phyloP scores from a whole-genome alignment of 2,113 vertebrate genomes.

The Tetraodon nigroviridis region DNA sequence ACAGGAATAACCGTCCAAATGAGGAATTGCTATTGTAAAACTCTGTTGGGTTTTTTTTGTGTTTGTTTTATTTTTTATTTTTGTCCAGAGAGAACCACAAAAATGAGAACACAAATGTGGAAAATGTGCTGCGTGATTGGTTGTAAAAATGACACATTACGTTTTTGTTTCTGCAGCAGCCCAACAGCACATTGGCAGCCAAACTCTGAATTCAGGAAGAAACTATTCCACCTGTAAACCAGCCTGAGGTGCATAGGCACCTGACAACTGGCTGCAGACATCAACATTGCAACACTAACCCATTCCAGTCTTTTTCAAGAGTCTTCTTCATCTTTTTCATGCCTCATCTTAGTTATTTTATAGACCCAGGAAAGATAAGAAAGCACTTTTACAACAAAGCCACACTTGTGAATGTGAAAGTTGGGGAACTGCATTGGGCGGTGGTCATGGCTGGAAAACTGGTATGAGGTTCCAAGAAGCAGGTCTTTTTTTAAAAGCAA shows the following conservation, averaged over 20 bases:
- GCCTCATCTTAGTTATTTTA: conserved; percentile 48
- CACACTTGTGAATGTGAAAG: conserved; percentile 36
- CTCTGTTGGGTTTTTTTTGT: background rate
- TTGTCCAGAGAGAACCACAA: background rate
- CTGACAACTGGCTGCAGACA: too few species aligned
- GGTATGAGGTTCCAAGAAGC: conserved; percentile 57
- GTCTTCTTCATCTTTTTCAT: background rate
- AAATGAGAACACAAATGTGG: too few species aligned
- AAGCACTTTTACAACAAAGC: conserved; percentile 63
- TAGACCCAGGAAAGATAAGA: conserved; percentile 67
- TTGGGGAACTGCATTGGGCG: conserved; percentile 41
- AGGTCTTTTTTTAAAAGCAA: too few species aligned
- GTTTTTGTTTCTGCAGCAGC: too few species aligned
- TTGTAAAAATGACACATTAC: too few species aligned
- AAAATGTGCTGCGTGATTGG: too few species aligned
- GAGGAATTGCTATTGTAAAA: background rate
- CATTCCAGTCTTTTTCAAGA: too few species aligned
- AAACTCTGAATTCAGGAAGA: too few species aligned
- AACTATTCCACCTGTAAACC: too few species aligned
- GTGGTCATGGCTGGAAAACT: conserved; percentile 67
- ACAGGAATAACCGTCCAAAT: background rate
- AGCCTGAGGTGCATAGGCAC: too few species aligned
- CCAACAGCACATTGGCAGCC: too few species aligned
- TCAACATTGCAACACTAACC: background rate
- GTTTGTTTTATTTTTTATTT: too few species aligned